A percentile compares a stretch with the other conserved stretches of the same genome.
Conservation (phyloP, 2,113 vertebrate species). For the Cyphomyrus plagiostoma region DNA sequence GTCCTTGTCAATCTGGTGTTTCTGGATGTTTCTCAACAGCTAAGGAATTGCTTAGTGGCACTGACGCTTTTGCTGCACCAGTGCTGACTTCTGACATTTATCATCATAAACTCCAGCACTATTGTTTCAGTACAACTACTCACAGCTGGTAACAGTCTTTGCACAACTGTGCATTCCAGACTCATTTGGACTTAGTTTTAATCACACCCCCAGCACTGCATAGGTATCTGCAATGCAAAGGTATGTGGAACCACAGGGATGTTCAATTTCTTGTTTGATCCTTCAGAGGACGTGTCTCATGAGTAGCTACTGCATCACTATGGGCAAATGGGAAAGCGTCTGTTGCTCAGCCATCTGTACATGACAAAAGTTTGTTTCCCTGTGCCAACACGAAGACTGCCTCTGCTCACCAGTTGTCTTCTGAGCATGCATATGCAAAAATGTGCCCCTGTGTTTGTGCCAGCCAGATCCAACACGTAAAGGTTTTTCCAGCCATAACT, state of each 20-base stretch:
- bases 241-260: background rate
- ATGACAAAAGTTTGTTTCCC: background rate
- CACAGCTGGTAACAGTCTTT: background rate
- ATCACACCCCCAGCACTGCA: background rate
- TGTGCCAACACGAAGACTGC: background rate
- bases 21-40: background rate
- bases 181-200: background rate
- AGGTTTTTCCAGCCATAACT: background rate
- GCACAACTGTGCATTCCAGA: background rate
- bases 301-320: background rate
- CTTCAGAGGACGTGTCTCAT: background rate
- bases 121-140: background rate
- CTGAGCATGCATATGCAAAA: background rate
- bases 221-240: background rate
- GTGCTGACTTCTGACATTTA: background rate
- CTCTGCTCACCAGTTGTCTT: background rate
- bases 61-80: background rate
- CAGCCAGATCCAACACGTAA: background rate
- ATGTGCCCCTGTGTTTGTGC: background rate
- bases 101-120: background rate
- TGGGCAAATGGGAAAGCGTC: background rate
- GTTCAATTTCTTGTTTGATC: background rate
- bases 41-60: background rate
- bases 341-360: background rate
- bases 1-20: slow-evolving; percentile 8